Evolutionary conservation across 2,797 vertebrate species (phyloP), one percentile per base, ranked within the genome.

Genomic region (Buceros bicornis): DNA sequence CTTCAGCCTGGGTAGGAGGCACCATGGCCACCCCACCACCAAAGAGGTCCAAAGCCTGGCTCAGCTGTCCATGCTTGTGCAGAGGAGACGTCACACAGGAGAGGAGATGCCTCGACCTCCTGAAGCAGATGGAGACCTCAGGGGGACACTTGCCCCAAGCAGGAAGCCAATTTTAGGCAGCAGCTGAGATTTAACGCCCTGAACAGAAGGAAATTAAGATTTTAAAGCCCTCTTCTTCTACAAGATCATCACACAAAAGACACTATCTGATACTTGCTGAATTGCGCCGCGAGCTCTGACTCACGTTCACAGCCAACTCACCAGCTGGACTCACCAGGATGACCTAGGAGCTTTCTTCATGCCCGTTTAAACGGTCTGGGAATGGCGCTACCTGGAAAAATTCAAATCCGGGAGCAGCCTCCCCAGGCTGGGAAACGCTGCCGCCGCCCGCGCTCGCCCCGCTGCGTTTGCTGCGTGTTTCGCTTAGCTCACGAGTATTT

Each of bases 201-300:
- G 60, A 50, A 42, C 3, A 73, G n/a, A 80, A 82, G 45, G n/a
- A 73, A 88, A 92, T 67, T 0, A 17, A 31, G 56, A 90, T 57
- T 91, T 86, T 29, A 31, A 22, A 78, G 33, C n/a, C 80, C 60
- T 13, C 35, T 58, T 18, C 6, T 77, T 56, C 82, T 31, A 25
- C 35, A 73, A 22, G 74, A 28, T 43, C 45, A 73, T 42, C 21
- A 47, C 47, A 48, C 3, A 58, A 87, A 87, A 5, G 62, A 43
- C 35, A 43, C 13, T 17, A 60, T 69, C 58, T 67, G 61, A 24
- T 43, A 79, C 56, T 64, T 45, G 13, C 73, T 1, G 0, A 81
- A 51, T 22, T 42, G 33, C 0, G 0, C 40, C 0, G 0, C 1
- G 1, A 43, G 90, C 70, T 31, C 37, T 48, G 10, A 6, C 79